Base-by-base conservation (phyloP, 2,797 vertebrate genomes). In the Cottoperca gobio region DNA sequence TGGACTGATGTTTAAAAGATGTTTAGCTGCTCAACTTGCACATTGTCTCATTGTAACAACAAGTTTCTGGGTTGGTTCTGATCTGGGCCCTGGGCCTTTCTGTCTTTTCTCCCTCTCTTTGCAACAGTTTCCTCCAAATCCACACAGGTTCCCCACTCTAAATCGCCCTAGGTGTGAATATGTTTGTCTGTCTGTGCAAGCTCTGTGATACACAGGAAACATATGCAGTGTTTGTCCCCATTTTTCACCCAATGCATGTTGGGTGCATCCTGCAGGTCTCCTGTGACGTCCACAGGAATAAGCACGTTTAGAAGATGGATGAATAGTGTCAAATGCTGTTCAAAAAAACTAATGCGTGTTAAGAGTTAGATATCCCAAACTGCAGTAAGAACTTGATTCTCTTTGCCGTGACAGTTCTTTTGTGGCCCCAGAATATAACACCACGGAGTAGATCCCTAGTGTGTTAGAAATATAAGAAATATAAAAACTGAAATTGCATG, bases 131-230 rank as follows among this genome's bases (percentile, higher is more conserved):
- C 50, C 33, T 67, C 13, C 31, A 14, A 16, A 45, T 42, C 13
- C 52, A 50, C 57, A 49, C 17, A 42, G 4, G 23, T 70, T 65
- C 45, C 35, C n/a, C n/a, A n/a, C n/a, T n/a, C n/a, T n/a, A n/a
- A n/a, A n/a, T n/a, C n/a, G 21, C 60, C 17, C 17, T 6, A 23
- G 6, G 50, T 55, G 48, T 71, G 31, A 57, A 57, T 65, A 10
- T 62, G 6, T 24, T 58, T 45, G n/a, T 50, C 24, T 49, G 11
- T 52, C 21, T 70, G 9, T 21, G 31, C 46, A 45, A 14, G 48
- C 42, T 70, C 37, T 79, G 33, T 74, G 39, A 61, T 39, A 24
- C 11, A 55, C 43, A 46, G 40, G 11, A 11, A 49, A 17, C 33
- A 39, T n/a, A 7, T 68, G 33, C 16, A 8, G 13, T 1, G 6